Evolutionary conservation across 2,888 invertebrate species (phyloP).

Genomic region (Myathropa florea): DNA sequence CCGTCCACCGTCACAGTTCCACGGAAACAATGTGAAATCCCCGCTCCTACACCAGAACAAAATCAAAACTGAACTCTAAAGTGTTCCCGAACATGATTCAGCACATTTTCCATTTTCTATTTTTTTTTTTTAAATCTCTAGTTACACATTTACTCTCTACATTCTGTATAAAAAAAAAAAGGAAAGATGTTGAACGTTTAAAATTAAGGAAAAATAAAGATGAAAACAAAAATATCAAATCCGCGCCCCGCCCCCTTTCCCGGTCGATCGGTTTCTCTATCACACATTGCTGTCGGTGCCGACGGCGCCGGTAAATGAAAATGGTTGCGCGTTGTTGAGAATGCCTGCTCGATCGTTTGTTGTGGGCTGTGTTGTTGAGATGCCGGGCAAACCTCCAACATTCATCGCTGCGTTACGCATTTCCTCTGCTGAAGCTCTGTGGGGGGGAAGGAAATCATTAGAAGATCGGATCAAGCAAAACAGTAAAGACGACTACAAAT

Average conservation of each 20-base stretch:
- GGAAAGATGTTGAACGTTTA: slow-evolving; percentile 38
- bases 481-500: background rate
- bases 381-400: slow-evolving; percentile 73
- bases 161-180: slow-evolving; percentile 30
- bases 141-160: slow-evolving; percentile 45
- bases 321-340: slow-evolving; percentile 90
- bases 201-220: slow-evolving; percentile 18
- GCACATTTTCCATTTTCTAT: background rate
- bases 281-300: slow-evolving; percentile 86
- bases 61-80: background rate
- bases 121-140: slow-evolving; percentile 23
- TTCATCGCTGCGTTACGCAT: slow-evolving; percentile 87
- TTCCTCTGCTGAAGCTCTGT: slow-evolving; percentile 89
- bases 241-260: slow-evolving; percentile 5
- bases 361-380: slow-evolving; percentile 77
- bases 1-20: background rate
- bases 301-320: slow-evolving; percentile 88
- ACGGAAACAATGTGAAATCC: background rate
- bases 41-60: background rate
- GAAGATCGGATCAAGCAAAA: background rate
- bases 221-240: slow-evolving; percentile 39
- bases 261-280: slow-evolving; percentile 75
- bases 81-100: background rate
- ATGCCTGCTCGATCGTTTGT: slow-evolving; percentile 87
- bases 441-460: slow-evolving; percentile 47